phyloP scores from a whole-genome alignment of 1,140 invertebrate genomes.

The Monomorium pharaonis region DNA sequence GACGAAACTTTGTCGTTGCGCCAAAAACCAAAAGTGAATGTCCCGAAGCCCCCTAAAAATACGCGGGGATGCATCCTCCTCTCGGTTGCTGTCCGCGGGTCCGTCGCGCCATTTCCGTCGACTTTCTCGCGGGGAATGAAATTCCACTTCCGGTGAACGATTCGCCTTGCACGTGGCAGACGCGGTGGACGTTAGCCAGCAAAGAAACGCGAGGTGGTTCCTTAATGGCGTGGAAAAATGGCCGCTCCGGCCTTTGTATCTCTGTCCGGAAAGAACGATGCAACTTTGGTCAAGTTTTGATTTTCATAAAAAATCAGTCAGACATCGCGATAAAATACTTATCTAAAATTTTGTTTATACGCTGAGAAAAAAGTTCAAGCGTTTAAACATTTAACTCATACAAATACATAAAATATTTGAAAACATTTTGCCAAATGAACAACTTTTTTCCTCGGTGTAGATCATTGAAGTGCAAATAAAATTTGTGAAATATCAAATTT shows the following conservation, averaged over 20 bases:
- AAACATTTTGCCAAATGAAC: no score
- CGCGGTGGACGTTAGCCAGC: not conserved
- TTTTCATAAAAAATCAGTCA: not conserved
- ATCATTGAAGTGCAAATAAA: not conserved
- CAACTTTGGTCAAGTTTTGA: no score
- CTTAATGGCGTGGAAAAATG: not conserved
- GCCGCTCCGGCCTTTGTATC: not conserved
- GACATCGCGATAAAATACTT: no score
- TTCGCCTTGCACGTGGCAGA: not conserved
- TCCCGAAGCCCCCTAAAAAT: conserved; percentile 82
- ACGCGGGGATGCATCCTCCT: conserved; percentile 60
- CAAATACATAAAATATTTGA: no score
- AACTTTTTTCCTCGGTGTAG: not conserved
- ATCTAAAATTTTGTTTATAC: no score
- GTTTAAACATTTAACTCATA: no score
- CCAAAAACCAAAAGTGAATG: conserved; percentile 81
- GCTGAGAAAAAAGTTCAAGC: no score
- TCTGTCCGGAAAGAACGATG: not conserved
- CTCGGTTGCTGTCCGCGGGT: not conserved
- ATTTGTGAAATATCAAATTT: not conserved
- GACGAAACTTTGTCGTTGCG: conserved; percentile 81
- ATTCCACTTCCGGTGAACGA: conserved; percentile 40
- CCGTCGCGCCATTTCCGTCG: conserved; percentile 21
- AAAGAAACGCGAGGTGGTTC: not conserved
- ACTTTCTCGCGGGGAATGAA: conserved; percentile 29